Evolutionary conservation across 2,113 vertebrate genomes (phyloP), one percentile per base, ranked within the genome.

Genomic region (Tyrannus savana): DNA sequence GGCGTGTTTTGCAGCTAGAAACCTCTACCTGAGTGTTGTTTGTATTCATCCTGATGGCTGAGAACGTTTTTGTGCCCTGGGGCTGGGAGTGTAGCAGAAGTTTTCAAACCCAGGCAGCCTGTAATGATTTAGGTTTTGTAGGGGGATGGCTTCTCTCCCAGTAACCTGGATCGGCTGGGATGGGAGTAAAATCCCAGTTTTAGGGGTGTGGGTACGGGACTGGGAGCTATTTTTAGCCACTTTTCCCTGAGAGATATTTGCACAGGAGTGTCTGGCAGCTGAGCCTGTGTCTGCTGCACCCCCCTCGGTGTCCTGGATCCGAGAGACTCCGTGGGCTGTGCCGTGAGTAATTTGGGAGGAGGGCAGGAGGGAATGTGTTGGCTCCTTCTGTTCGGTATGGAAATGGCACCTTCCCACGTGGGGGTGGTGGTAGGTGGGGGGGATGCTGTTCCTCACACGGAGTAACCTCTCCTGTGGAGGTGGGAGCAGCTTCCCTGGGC

Each of bases 41-140:
- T n/a, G 30, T 60, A 2, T 35, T 64, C 23, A 14, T 39, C 17
- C 41, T 2, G 1, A 4, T 14, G 75, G 10, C 46, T 22, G 52
- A 41, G 62, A 12, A 14, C 1, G 1, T 56, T 39, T 33, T 39
- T 75, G n/a, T 53, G 37, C 19, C 22, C 53, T 25, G 41, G 23
- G 49, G 3, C 19, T 52, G 73, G 19, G 56, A 31, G 2, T 4
- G 1, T 9, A 3, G 10, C 0, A 2, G 50, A 66, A 63, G 46
- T 62, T 77, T 66, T 67, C 80, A 86, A 86, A 53, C 24, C 22
- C 44, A 14, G 11, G 27, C 52, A 78, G 11, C 64, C 42, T 14
- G 28, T 19, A 3, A 18, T n/a, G 66, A 10, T 21, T 60, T 56
- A 10, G 44, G 6, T 14, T 14, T 7, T 3, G 6, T n/a, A 47